Evolutionary conservation across 2,797 vertebrate genomes (phyloP), one percentile per base, ranked within the genome.

Genomic region (Chromobotia macracanthus): DNA sequence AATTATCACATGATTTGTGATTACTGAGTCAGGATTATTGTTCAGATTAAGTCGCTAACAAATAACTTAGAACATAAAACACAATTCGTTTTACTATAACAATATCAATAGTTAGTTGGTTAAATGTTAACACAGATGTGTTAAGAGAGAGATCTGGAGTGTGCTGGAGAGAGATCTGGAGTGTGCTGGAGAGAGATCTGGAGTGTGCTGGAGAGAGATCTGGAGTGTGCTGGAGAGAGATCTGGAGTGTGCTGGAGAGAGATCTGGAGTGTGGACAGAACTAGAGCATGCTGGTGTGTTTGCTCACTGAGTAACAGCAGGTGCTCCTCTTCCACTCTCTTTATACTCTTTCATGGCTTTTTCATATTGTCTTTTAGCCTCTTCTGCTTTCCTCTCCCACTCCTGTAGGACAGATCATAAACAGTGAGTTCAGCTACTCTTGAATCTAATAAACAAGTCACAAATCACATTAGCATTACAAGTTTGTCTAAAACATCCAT

Each of bases 351-450:
- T 96, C 94, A 98, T 96, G 80, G 94, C 94, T 84, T 93, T 95
- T 72, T 98, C 96, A 0, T 99, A 98, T 1, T 96, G 94, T 78
- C 88, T 92, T 88, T 95, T 95, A 3, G 97, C 97, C 0, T 97
- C 96, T 72, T 93, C 96, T 0, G 97, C 97, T 88, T 98, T 99
- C 48, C 80, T 83, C 1, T 98, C 96, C 97, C 97, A 99, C 53
- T 97, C 96, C 97, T 94, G 55, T 5, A 1, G 67, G 31, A 55
- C 44, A 58, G 18, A 41, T 15, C 35, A 25, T 28, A 67, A 6
- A 50, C 25, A 41, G 31, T 48, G 12, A 50, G 23, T 53, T 19
- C 7, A 77, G 23, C 38, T 10, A 58, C 46, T 56, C 15, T 31
- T n/a, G n/a, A n/a, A n/a, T n/a, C n/a, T n/a, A n/a, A n/a, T n/a